phyloP scores from a whole-genome alignment of 2,888 invertebrate genomes.

The Xestia rhomboidea region DNA sequence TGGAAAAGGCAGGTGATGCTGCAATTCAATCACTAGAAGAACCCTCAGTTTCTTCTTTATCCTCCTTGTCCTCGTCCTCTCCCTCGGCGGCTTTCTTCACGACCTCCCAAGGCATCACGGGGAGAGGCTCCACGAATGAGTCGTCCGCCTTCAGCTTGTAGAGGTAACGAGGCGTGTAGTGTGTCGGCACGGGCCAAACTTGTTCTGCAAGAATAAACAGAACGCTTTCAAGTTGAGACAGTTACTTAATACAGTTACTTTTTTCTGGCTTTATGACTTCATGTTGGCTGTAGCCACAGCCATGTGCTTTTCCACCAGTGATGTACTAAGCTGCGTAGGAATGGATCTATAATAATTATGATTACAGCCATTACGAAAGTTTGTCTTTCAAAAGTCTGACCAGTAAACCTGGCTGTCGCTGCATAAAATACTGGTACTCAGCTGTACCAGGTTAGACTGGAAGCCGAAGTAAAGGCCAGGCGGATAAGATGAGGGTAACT shows the following conservation, averaged over 20 bases:
- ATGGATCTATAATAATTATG: neutral
- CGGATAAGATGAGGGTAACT: neutral
- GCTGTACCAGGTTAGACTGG: neutral
- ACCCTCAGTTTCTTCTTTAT: constrained; percentile 70
- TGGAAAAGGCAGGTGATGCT: neutral
- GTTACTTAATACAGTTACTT: neutral
- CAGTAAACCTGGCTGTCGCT: neutral
- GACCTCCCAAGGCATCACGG: constrained; percentile 87
- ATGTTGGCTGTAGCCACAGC: too few species aligned
- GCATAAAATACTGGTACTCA: neutral
- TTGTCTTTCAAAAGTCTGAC: neutral
- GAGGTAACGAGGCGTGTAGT: constrained; percentile 83
- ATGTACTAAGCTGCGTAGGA: neutral
- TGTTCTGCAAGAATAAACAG: constrained; percentile 72
- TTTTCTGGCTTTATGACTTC: too few species aligned
- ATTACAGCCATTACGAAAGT: neutral
- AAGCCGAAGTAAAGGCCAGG: neutral
- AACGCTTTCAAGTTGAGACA: neutral
- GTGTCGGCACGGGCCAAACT: constrained; percentile 86
- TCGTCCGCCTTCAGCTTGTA: constrained; percentile 87
- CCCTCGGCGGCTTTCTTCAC: constrained; percentile 75
- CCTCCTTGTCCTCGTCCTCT: constrained; percentile 78
- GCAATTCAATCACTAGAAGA: constrained; percentile 78
- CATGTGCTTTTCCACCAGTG: neutral
- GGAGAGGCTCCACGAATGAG: constrained; percentile 86